Percentiles rank a stretch among this genome's conserved stretches.
Conservation (phyloP, 2,888 invertebrate genomes). For the Tetheella fluctuosa region DNA sequence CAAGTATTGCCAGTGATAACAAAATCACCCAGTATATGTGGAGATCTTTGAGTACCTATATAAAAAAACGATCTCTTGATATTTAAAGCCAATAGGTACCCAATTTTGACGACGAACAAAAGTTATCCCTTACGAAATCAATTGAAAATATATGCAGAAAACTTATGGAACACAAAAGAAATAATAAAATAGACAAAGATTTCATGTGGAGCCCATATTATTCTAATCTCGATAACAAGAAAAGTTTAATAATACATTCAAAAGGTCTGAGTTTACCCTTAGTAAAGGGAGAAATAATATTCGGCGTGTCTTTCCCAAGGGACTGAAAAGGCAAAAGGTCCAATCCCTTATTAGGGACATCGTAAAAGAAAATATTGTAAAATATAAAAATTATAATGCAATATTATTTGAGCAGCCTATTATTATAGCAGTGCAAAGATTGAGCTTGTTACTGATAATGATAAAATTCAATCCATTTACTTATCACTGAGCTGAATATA, state of each 20-base stretch:
- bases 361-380: conserved; percentile 61
- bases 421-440: neutral
- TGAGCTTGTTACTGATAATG: no score
- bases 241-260: conserved; percentile 74
- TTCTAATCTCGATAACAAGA: conserved; percentile 68
- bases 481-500: neutral
- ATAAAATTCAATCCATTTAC: neutral
- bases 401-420: neutral
- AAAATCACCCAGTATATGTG: no score
- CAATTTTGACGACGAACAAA: conserved; percentile 21
- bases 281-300: conserved; percentile 68
- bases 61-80: neutral
- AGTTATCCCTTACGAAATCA: conserved; percentile 11
- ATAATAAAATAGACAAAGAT: conserved; percentile 46
- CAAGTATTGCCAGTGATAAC: no score
- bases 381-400: conserved; percentile 48
- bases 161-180: conserved; percentile 26
- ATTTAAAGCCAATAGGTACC: neutral
- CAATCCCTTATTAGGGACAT: conserved; percentile 65
- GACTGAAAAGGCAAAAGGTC: conserved; percentile 71
- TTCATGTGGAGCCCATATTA: conserved; percentile 55
- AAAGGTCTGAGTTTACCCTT: conserved; percentile 62
- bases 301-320: conserved; percentile 61
- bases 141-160: conserved; percentile 16
- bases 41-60: neutral